These are phyloP conservation scores for Mormyrops attenuatus DNA, from an alignment of 2,797 vertebrate species.

Conservation along the genomic window DNA sequence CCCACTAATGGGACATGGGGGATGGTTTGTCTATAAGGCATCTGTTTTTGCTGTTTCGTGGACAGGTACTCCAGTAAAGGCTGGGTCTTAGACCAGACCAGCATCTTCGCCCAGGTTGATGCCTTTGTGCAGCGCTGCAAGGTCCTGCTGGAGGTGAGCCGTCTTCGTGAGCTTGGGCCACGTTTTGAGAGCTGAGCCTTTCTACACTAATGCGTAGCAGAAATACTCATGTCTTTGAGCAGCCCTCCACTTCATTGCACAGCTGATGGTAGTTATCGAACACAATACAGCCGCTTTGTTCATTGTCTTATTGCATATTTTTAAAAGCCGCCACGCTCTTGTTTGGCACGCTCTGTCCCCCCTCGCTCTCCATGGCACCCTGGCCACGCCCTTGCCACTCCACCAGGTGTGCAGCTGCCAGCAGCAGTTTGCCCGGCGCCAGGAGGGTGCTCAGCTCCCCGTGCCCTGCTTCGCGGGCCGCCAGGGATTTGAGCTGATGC, in stretches of 20 bases:
- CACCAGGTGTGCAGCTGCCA: slow-evolving; percentile 77
- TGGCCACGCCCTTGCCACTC: background rate
- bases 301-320: background rate
- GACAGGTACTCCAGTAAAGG: slow-evolving; percentile 60
- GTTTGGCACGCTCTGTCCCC: background rate
- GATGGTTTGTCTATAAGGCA: background rate
- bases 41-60: background rate
- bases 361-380: background rate
- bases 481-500: slow-evolving; percentile 58
- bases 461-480: slow-evolving; percentile 63
- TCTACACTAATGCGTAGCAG: background rate
- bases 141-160: slow-evolving; percentile 78
- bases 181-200: background rate
- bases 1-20: background rate
- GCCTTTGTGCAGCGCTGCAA: slow-evolving; percentile 75
- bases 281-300: background rate
- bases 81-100: slow-evolving; percentile 70
- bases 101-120: slow-evolving; percentile 73
- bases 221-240: background rate
- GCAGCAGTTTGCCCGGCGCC: slow-evolving; percentile 78
- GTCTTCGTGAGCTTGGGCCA: background rate
- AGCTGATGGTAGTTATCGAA: background rate
- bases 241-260: background rate
- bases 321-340: background rate
- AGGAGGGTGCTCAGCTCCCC: slow-evolving; percentile 66